phyloP scores from a whole-genome alignment of 1,140 invertebrate species.

The Dryas iulia region DNA sequence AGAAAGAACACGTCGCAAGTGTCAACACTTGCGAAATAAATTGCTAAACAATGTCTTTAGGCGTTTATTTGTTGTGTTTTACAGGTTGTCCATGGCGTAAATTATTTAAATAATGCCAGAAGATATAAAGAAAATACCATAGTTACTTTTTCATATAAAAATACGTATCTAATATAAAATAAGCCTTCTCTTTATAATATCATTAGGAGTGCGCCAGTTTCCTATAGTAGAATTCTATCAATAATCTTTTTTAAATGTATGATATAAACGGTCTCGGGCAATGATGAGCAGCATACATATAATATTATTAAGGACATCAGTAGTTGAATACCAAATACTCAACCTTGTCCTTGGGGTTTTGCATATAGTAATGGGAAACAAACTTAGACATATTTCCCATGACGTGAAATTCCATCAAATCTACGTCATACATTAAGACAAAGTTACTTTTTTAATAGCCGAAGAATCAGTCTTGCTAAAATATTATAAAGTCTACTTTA shows the following conservation, averaged over 20 bases:
- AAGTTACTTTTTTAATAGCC: too few relatives aligned
- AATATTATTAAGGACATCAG: constrained; percentile 17
- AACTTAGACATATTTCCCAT: constrained; percentile 9
- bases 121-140: too few relatives aligned
- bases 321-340: constrained; percentile 23
- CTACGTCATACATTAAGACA: not conserved
- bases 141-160: too few relatives aligned
- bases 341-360: not conserved
- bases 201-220: too few relatives aligned
- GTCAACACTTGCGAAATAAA: not conserved
- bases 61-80: not conserved
- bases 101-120: too few relatives aligned
- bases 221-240: not conserved
- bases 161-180: too few relatives aligned
- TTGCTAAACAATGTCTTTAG: not conserved
- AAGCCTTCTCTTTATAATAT: too few relatives aligned
- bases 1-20: not conserved
- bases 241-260: not conserved
- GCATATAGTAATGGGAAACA: constrained; percentile 1
- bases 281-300: constrained; percentile 16
- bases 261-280: not conserved
- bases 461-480: too few relatives aligned
- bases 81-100: too few relatives aligned
- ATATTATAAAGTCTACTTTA: too few relatives aligned
- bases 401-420: not conserved